Evolutionary conservation across 2,113 vertebrate genomes (phyloP).

Genomic region (Nyctibius bracteatus): DNA sequence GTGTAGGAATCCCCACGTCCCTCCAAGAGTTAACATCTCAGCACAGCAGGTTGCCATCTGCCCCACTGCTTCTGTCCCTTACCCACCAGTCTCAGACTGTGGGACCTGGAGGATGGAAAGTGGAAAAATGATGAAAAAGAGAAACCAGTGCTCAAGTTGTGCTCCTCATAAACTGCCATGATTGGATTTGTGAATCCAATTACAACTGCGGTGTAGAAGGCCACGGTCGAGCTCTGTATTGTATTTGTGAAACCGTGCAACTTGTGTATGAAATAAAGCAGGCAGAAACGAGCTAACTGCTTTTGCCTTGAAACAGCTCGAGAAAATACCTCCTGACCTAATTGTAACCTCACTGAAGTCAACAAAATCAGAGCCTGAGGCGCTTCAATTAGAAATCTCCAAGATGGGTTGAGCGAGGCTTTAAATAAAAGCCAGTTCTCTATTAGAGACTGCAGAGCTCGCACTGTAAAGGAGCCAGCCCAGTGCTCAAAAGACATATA

Average conservation of each 20-base stretch:
- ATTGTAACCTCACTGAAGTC: neutral
- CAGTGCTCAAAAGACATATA: neutral
- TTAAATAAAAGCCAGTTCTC: neutral
- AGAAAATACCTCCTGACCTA: neutral
- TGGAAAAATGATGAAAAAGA: neutral
- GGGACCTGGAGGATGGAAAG: neutral
- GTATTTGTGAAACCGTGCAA: neutral
- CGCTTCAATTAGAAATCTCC: neutral
- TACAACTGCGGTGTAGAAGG: neutral
- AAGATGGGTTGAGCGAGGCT: neutral
- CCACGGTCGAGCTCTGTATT: neutral
- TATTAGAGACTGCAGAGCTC: neutral
- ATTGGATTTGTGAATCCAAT: neutral
- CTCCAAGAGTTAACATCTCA: neutral
- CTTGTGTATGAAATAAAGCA: neutral
- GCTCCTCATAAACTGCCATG: neutral
- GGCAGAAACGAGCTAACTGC: neutral
- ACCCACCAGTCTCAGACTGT: neutral
- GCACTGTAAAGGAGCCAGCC: neutral
- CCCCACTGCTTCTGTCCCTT: neutral
- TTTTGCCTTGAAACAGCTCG: neutral
- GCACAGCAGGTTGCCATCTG: fast-evolving
- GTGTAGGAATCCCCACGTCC: neutral
- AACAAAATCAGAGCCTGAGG: neutral
- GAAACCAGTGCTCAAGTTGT: neutral